Base-by-base conservation (phyloP, 1,140 invertebrate genomes). In the Drosophila arawakana region DNA sequence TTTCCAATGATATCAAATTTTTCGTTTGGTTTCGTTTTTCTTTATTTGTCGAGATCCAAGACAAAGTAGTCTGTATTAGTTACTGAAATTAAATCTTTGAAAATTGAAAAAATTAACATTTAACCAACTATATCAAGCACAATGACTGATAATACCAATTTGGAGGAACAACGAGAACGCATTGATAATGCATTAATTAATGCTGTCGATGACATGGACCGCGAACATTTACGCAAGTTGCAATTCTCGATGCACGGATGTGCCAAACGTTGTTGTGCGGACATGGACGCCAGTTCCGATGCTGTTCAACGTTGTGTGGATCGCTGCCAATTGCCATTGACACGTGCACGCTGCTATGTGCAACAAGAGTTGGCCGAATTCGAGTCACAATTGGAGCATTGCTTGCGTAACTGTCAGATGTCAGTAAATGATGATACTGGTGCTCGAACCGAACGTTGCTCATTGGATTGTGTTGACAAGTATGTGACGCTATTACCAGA, bases 221-320 rank as follows among this genome's bases (percentile, higher is more conserved):
- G 94, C 78, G 94, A 94, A 65, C 94, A 95, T 93, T 93, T 98
- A 41, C 93, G 97, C 72, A 96, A 95, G 93, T 96, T 98, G 94
- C 97, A 98, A 95, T 96, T 97, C 68, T 94, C 96, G 66, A 98
- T 98, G 97, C 96, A 97, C 84, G 94, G 94, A 72, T 98, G 97
- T 94, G 96, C 97, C 39, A 95, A 96, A 1, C 95, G 94, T 70
- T 98, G 97, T 89, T 98, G 97, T 92, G 95, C 97, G 69, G 95
- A 97, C 91, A 92, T 92, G 47, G 92, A 93, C 10, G 93, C 93
- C 1, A 95, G 95, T 3, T 93, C 97, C 57, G 95, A 97, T 78
- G 93, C 95, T 81, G 95, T 97, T 2, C 96, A 98, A 78, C 93
- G 93, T 11, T 98, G 97, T 91, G 95, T 98, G 34, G 95, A 97